Base-by-base conservation (phyloP, 2,888 invertebrate genomes). In the Xestia c-nigrum region DNA sequence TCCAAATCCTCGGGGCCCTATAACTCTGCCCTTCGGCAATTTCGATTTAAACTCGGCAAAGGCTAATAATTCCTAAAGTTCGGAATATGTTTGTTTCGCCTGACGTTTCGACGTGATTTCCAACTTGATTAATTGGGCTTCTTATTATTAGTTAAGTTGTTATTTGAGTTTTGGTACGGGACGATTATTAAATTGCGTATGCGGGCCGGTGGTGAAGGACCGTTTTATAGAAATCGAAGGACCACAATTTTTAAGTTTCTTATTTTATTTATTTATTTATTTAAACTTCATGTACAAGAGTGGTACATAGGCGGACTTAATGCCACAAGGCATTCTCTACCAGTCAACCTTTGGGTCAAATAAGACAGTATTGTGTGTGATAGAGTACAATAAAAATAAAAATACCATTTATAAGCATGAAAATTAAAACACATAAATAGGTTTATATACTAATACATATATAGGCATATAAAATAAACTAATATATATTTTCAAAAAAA, bases 1-100 rank as follows among this genome's bases (percentile, higher is more conserved):
- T 87, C 89, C 90, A 89, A 92, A 87, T 92, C 94, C 91, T 88
- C 76, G 6, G 92, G 92, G 94, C 75, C 89, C 93, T 81, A 90
- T 94, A 92, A 91, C 89, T 89, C 88, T 89, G 80, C 92, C 93
- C 92, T 92, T 92, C 83, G 90, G 89, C 89, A 90, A 90, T 89
- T 89, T 81, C 86, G 89, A 92, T 90, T 92, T 92, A 91, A 93
- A 93, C 91, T 92, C 84, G 64, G 87, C 86, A 86, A 88, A 85
- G 86, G 89, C 89, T 89, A 90, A 92, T 94, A 93, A 94, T 89
- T 92, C 92, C 76, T 83, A 82, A 91, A 94, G 89, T 92, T 92
- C 75, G 86, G 90, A 90, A 92, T 92, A 91, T 92, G 93, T 93
- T 87, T 88, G 87, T 87, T 88, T 82, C 77, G 79, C 50, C 68